phyloP scores from a whole-genome alignment of 2,888 invertebrate genomes.

The Strigamia transsilvanica region DNA sequence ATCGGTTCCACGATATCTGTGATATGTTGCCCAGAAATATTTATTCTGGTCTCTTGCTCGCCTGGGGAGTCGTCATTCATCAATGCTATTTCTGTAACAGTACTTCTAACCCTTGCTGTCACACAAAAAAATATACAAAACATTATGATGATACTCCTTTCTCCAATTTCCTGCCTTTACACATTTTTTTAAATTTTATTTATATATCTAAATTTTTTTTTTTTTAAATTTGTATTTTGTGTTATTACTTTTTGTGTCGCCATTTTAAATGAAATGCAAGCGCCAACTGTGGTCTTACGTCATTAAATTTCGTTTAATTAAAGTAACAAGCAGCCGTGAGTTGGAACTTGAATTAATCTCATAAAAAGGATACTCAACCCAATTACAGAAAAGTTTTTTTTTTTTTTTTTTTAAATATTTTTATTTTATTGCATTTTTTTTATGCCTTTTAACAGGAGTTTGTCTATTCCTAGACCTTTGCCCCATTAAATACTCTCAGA shows the following conservation, averaged over 20 bases:
- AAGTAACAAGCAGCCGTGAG: constrained; percentile 17
- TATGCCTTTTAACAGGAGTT: not conserved
- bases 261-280: not conserved
- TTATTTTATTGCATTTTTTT: not conserved
- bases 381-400: not conserved
- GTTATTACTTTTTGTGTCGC: no score
- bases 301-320: constrained; percentile 14
- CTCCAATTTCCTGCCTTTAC: not conserved
- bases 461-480: constrained; percentile 16
- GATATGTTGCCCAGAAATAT: constrained; percentile 22
- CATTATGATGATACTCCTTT: not conserved
- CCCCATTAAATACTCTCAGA: constrained; percentile 1
- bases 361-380: constrained; percentile 31
- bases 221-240: not conserved
- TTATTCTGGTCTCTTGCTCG: constrained; percentile 22
- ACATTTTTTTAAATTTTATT: not conserved
- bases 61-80: constrained; percentile 38
- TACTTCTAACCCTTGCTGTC: constrained; percentile 32
- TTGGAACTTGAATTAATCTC: constrained; percentile 5
- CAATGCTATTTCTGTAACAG: constrained; percentile 31
- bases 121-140: constrained; percentile 7
- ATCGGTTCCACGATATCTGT: constrained; percentile 2
- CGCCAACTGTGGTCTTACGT: not conserved
- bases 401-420: not conserved
- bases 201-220: not conserved